A percentile compares a stretch with the other conserved stretches of the same genome.
Conservation (phyloP, 2,113 vertebrate genomes). For the Numenius arquata region DNA sequence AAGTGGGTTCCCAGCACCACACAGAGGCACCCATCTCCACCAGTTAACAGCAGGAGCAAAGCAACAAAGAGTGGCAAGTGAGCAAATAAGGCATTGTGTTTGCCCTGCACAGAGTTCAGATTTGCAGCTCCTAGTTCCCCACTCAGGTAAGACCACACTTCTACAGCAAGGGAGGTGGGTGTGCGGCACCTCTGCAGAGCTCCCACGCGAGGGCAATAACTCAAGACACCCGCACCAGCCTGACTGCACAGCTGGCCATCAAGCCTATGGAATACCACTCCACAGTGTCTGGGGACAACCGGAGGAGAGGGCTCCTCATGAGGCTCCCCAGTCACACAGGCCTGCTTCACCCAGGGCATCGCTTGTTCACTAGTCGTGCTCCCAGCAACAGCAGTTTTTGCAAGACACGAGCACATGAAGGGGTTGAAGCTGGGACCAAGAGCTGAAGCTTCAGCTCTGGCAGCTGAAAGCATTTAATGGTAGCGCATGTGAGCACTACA, state of each 20-base stretch:
- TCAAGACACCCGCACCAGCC: accelerated
- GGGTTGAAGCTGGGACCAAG: background rate
- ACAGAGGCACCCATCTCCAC: background rate
- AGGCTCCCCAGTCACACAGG: background rate
- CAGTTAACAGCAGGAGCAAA: background rate
- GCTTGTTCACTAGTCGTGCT: background rate
- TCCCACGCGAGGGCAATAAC: accelerated
- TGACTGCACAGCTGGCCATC: background rate
- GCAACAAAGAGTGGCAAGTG: background rate
- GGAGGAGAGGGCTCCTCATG: accelerated
- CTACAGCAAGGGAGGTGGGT: background rate
- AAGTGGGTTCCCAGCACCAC: background rate
- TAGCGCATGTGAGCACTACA: background rate
- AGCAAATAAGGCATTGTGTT: background rate
- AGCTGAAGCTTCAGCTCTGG: background rate
- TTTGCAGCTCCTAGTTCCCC: background rate
- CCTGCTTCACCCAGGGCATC: background rate
- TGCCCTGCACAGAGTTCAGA: background rate
- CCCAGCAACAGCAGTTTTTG: background rate
- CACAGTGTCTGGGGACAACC: accelerated
- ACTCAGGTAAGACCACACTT: background rate
- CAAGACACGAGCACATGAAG: background rate
- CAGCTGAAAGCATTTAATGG: background rate
- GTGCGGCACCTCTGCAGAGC: accelerated
- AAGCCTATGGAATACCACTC: background rate